Evolutionary conservation across 2,888 invertebrate genomes (phyloP).

Genomic region (Leucozona laternaria): DNA sequence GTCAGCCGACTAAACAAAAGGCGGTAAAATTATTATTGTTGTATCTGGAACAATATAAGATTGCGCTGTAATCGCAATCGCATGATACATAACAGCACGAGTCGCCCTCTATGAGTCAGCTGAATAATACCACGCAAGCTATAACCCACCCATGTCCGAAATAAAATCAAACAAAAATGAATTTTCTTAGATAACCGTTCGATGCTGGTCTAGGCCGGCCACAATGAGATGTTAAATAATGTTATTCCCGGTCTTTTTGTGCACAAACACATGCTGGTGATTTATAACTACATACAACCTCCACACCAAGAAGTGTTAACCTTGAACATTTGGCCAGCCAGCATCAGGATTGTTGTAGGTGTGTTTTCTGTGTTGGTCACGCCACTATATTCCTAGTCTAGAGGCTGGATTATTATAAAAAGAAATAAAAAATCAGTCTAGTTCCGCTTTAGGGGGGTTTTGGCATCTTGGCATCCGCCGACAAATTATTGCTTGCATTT

Average conservation of each 20-base stretch:
- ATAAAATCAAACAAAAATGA: background rate
- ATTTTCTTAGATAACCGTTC: slow-evolving; percentile 31
- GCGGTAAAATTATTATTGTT: slow-evolving; percentile 42
- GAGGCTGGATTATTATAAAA: slow-evolving; percentile 1
- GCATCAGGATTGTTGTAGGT: slow-evolving; percentile 48
- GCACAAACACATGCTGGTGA: slow-evolving; percentile 20
- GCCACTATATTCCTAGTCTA: slow-evolving; percentile 24
- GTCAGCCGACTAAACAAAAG: slow-evolving; percentile 51
- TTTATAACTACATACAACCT: slow-evolving; percentile 52
- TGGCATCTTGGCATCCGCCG: slow-evolving; percentile 35
- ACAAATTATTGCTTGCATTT: slow-evolving; percentile 42
- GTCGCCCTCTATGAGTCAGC: slow-evolving; percentile 62
- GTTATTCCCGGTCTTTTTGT: slow-evolving; percentile 32
- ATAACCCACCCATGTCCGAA: slow-evolving; percentile 59
- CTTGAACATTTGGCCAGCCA: slow-evolving; percentile 61
- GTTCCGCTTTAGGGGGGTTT: slow-evolving; percentile 55
- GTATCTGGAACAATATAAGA: slow-evolving; percentile 53
- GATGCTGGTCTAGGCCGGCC: background rate
- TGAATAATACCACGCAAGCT: slow-evolving; percentile 48
- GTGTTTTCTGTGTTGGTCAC: slow-evolving; percentile 59
- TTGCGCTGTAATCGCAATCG: slow-evolving; percentile 58
- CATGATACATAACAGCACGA: slow-evolving; percentile 60
- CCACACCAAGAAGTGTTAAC: slow-evolving; percentile 58
- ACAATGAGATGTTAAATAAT: slow-evolving; percentile 23
- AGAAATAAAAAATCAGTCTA: slow-evolving; percentile 15